Evolutionary conservation across 2,888 invertebrate species (phyloP), one percentile per base, ranked within the genome.

Genomic region (Mesochorus sp.): DNA sequence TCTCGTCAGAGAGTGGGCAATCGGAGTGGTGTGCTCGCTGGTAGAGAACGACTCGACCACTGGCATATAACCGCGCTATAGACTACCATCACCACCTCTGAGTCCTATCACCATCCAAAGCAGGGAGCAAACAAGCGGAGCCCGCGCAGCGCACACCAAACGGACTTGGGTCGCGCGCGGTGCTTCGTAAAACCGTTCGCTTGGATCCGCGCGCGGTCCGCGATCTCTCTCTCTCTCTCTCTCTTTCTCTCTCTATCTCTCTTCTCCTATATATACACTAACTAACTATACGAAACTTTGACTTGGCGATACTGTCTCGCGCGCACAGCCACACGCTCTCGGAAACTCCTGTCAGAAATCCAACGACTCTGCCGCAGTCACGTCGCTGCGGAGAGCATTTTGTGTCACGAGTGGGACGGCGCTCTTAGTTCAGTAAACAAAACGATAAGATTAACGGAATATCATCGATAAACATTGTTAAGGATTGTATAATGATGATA

Each of bases 281-380:
- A 68, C 51, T n/a, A n/a, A 42, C 75, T 55, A 17, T 34, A 12
- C 39, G 39, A 17, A 64, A 71, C 57, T 57, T 62, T 62, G 61
- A 44, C 61, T 61, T 61, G 61, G 44, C 62, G 51, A 19, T 39
- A 37, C 39, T 8, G 21, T 62, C 53, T 62, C 59, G 57, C 47
- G 17, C 19, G 47, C 61, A 34, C 59, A 57, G 53, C 49, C 53
- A 47, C 70, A 51, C 74, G 61, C 70, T 74, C 77, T 70, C 74
- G 77, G 74, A 77, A 80, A 72, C 74, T 77, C 68, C 74, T 71
- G 78, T 78, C 78, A 78, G 78, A 78, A 78, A 78, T 78, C 64
- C 74, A 66, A 42, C 70, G 64, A 70, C 70, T 78, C 76, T n/a
- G 49, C 59, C 67, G 66, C 74, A 78, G 78, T 74, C 70, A 66